These are phyloP conservation scores for Stomorhina lunata DNA, from an alignment of 2,888 invertebrate species.

Conservation along the genomic window DNA sequence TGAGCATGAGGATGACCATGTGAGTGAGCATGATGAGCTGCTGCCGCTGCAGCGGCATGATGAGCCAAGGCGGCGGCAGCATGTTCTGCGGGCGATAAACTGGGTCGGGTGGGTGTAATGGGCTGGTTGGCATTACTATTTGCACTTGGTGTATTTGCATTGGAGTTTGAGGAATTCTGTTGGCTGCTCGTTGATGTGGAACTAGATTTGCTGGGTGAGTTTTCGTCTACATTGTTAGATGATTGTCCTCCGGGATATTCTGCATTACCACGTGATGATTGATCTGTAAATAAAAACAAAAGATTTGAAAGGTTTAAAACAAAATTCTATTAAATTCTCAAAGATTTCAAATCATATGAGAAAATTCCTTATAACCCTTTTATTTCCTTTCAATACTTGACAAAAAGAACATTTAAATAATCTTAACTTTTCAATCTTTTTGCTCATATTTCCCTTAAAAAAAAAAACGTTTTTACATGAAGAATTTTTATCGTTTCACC, in stretches of 20 bases:
- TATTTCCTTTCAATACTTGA: not conserved
- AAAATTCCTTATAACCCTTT: conserved; percentile 57
- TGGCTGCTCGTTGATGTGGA: conserved; percentile 62
- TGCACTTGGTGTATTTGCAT: conserved; percentile 47
- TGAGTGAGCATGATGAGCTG: conserved; percentile 72
- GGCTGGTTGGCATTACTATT: conserved; percentile 50
- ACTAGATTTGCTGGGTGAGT: conserved; percentile 73
- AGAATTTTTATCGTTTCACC: conserved; percentile 40
- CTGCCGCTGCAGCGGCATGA: conserved; percentile 74
- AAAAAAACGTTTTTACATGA: conserved; percentile 17
- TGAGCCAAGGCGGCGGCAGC: conserved; percentile 73
- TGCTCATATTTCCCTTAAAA: conserved; percentile 28
- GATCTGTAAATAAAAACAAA: conserved; percentile 67
- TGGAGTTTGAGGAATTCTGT: conserved; percentile 55
- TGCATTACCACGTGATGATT: conserved; percentile 73
- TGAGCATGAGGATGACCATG: conserved; percentile 72
- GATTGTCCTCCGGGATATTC: conserved; percentile 72
- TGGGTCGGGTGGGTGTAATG: conserved; percentile 55
- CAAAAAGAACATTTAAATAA: conserved; percentile 56
- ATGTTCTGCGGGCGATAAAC: conserved; percentile 73
- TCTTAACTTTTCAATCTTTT: conserved; percentile 62
- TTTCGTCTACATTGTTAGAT: conserved; percentile 74
- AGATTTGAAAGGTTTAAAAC: not conserved
- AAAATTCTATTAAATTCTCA: conserved; percentile 19
- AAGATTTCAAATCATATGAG: not conserved